Conservation (phyloP, 2,113 vertebrate genomes). For the Pluvianellus socialis region DNA sequence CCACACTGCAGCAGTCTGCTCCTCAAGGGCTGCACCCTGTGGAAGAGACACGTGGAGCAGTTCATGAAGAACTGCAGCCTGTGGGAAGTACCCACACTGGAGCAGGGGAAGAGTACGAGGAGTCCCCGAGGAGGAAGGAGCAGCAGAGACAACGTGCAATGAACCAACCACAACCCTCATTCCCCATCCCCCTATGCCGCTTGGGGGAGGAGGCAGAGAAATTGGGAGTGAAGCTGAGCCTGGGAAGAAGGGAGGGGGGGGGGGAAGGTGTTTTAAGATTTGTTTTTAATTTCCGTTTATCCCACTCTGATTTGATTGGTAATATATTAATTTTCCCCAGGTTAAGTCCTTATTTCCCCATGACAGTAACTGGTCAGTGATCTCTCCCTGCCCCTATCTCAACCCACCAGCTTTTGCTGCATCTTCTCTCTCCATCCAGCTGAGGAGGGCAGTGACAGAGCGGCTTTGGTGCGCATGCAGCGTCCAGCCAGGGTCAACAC, state of each 20-base stretch:
- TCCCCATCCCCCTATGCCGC: not conserved
- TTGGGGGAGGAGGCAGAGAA: not conserved
- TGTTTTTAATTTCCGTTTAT: not conserved
- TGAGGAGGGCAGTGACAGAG: not conserved
- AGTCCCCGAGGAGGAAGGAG: not conserved
- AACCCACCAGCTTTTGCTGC: not conserved
- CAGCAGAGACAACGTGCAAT: not conserved
- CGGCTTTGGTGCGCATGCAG: not conserved
- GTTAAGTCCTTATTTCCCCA: not conserved
- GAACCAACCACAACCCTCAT: not conserved
- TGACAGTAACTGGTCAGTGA: not conserved
- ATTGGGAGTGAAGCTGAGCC: not conserved
- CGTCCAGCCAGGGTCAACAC: not conserved
- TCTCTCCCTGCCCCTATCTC: not conserved
- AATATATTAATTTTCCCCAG: not conserved
- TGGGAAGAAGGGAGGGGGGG: not conserved
- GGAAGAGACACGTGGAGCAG: not conserved
- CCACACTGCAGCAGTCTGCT: too few relatives aligned
- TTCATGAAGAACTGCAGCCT: not conserved
- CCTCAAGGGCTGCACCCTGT: too few relatives aligned
- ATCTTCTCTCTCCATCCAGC: not conserved
- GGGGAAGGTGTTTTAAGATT: not conserved
- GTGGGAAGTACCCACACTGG: not conserved
- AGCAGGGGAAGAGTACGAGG: not conserved
- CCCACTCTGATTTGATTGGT: not conserved